Conservation (phyloP, 64 coral and sea anemone species). For the Stichodactyla mertensii region DNA sequence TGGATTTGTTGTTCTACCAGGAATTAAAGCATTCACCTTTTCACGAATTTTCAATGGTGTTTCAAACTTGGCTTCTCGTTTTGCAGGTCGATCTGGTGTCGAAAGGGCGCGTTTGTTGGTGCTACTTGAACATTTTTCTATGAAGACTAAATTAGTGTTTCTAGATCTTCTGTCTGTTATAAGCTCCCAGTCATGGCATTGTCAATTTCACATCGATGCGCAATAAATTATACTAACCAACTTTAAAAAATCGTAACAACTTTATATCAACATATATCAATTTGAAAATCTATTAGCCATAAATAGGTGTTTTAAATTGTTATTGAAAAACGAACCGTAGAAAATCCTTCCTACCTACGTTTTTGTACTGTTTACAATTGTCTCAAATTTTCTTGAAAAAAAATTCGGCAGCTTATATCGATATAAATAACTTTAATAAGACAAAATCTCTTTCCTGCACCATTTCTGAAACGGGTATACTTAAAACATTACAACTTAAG, state of each 20-base stretch:
- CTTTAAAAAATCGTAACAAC: conserved; percentile 3
- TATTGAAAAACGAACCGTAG: not conserved
- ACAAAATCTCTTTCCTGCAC: too few relatives aligned
- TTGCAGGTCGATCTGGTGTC: not conserved
- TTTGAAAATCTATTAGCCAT: not conserved
- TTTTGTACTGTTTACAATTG: too few relatives aligned
- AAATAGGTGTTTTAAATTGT: not conserved
- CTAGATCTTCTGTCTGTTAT: too few relatives aligned
- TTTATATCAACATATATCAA: conserved; percentile 10
- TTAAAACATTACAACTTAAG: too few relatives aligned
- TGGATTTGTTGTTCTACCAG: not conserved
- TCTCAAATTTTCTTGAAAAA: too few relatives aligned
- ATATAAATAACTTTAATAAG: too few relatives aligned
- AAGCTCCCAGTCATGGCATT: not conserved
- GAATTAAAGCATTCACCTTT: not conserved
- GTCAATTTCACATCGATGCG: not conserved
- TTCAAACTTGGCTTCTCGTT: not conserved
- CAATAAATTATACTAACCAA: not conserved
- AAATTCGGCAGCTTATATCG: too few relatives aligned
- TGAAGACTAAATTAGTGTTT: too few relatives aligned
- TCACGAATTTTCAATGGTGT: not conserved
- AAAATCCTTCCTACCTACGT: not conserved
- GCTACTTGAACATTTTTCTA: not conserved
- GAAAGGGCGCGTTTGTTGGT: not conserved
- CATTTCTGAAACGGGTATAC: too few relatives aligned